These are phyloP conservation scores for Neotoxoptera formosana DNA, from an alignment of 1,140 invertebrate genomes.

Conservation along the genomic window DNA sequence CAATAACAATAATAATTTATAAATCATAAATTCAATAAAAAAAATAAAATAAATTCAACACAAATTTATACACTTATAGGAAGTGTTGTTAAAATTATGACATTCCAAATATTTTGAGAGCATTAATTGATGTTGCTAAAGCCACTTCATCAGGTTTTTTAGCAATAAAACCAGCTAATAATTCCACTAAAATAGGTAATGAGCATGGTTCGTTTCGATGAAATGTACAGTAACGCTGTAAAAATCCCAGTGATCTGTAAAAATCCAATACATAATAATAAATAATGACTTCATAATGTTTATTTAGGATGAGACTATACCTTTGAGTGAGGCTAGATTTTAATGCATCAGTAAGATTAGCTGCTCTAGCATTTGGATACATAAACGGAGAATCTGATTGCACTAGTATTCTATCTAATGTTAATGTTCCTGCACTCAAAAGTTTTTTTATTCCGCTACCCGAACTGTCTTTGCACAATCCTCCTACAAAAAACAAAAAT, in stretches of 20 bases:
- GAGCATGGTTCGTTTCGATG: constrained; percentile 96
- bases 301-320: constrained; percentile 64
- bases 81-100: constrained; percentile 30
- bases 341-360: constrained; percentile 85
- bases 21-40: constrained; percentile 9
- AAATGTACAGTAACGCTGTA: constrained; percentile 88
- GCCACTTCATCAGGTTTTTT: constrained; percentile 90
- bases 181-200: constrained; percentile 89
- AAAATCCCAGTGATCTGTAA: constrained; percentile 71
- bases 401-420: constrained; percentile 83
- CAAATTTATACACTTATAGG: neutral
- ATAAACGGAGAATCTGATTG: constrained; percentile 96
- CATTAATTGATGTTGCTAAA: constrained; percentile 90
- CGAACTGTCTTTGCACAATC: constrained; percentile 93
- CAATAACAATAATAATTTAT: constrained; percentile 8
- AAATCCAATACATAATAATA: constrained; percentile 2
- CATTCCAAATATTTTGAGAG: constrained; percentile 89
- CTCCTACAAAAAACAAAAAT: constrained; percentile 69
- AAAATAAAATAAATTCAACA: neutral
- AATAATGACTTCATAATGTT: neutral
- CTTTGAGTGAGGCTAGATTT: constrained; percentile 88
- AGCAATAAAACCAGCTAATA: constrained; percentile 89
- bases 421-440: constrained; percentile 79
- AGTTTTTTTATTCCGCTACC: constrained; percentile 86
- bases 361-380: constrained; percentile 94